Evolutionary conservation across 2,113 vertebrate genomes (phyloP).

Genomic region (rat (Rattus norvegicus)): DNA sequence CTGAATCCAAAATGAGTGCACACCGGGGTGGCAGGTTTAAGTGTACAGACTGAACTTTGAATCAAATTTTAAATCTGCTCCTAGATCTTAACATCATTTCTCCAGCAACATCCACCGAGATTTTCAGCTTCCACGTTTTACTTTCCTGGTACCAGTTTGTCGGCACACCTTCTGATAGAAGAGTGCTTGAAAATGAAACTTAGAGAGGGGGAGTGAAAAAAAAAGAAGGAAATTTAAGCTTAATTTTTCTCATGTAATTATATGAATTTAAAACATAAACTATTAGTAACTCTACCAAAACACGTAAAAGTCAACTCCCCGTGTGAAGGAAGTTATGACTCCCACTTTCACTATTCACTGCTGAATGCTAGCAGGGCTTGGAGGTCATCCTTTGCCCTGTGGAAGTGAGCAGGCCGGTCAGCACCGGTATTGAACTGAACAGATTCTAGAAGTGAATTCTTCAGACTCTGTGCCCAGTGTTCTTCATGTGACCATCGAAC

Average conservation of each 20-base stretch:
- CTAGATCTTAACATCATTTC: not conserved
- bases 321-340: not conserved
- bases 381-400: not conserved
- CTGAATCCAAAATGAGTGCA: not conserved
- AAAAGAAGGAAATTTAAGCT: not conserved
- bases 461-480: not conserved
- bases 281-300: not conserved
- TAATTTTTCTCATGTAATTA: not conserved
- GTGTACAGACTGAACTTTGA: not conserved
- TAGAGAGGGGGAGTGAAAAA: not conserved
- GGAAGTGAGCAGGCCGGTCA: not conserved
- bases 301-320: not conserved
- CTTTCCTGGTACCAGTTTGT: not conserved
- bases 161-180: not conserved
- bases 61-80: slow-evolving; percentile 12
- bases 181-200: not conserved
- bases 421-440: not conserved
- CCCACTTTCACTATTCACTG: not conserved
- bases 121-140: slow-evolving; percentile 20
- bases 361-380: not conserved
- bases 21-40: not conserved
- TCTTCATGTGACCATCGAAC: not conserved
- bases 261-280: slow-evolving; percentile 22
- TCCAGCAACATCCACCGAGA: not conserved
- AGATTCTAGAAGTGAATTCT: not conserved